Evolutionary conservation across 2,888 invertebrate species (phyloP), one percentile per base, ranked within the genome.

Genomic region (Euphydryas editha): DNA sequence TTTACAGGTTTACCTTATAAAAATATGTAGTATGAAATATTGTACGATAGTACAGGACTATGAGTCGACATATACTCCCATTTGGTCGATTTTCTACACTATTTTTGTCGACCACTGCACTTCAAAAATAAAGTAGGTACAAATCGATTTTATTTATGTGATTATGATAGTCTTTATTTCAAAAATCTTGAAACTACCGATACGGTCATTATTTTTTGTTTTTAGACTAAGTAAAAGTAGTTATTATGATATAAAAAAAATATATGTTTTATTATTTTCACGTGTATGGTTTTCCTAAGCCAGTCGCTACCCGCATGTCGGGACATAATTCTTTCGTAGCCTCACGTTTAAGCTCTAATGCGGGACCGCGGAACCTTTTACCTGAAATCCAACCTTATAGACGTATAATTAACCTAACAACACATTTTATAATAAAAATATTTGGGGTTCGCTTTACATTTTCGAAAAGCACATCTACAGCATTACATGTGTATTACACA

Each of bases 301-400:
- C 36, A 15, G 24, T 30, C 10, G 17, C 54, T 10, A 36, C 54
- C 54, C 54, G 54, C 54, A 54, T 54, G 47, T 47, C 20, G 36
- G 21, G 58, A 37, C 54, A 62, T 67, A 67, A 56, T 67, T 62
- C 55, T 62, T 66, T 63, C 56, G 59, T 17, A 62, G 65, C 46
- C 59, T 62, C 59, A 65, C 65, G 44, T 69, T 62, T 65, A 18
- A 56, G 51, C 37, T 59, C 62, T 62, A 56, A 56, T 63, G 62
- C 65, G 65, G 62, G 65, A 55, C n/a, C 55, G 54, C 17, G 30
- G 44, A 46, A 44, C 55, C 58, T 67, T 59, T 63, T 56, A 42
- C 63, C 46, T 36, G 62, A 69, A 65, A 60, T 60, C 24, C 59
- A 62, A 65, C 51, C 65, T 59, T 55, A 49, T 24, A 58, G 36